phyloP scores from a whole-genome alignment of 2,797 vertebrate genomes.

The Helostoma temminkii region DNA sequence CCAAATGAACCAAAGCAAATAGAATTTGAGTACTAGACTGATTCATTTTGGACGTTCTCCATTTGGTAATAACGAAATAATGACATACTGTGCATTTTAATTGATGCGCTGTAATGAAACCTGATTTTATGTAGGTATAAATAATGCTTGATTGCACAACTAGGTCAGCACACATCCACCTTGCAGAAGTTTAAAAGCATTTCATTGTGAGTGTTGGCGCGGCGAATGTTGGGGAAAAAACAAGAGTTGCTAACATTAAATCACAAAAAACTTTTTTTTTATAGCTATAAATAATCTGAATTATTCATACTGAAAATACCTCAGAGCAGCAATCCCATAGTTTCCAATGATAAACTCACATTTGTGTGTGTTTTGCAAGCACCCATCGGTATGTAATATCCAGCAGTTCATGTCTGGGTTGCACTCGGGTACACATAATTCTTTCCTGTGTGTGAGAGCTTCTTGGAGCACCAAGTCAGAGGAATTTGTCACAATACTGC shows the following conservation, averaged over 20 bases:
- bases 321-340: conserved; percentile 32
- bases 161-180: conserved; percentile 42
- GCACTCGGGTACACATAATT: conserved; percentile 6
- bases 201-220: background rate
- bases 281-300: conserved; percentile 35
- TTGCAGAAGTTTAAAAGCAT: conserved; percentile 20
- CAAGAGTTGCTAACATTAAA: background rate
- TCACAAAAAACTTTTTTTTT: conserved; percentile 19
- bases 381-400: background rate
- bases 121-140: background rate
- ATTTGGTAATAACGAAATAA: background rate
- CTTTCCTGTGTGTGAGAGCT: conserved; percentile 1
- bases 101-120: background rate
- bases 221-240: background rate
- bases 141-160: conserved; percentile 50
- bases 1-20: background rate
- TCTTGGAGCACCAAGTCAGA: background rate
- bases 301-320: conserved; percentile 45
- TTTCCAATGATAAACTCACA: conserved; percentile 42
- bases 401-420: conserved; percentile 39
- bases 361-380: conserved; percentile 11
- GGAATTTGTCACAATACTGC: conserved; percentile 23
- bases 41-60: background rate
- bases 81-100: background rate
- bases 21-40: background rate